Percentiles rank a stretch among this genome's conserved stretches.
phyloP scores from a whole-genome alignment of 2,113 vertebrate species.

The Aldabrachelys gigantea region DNA sequence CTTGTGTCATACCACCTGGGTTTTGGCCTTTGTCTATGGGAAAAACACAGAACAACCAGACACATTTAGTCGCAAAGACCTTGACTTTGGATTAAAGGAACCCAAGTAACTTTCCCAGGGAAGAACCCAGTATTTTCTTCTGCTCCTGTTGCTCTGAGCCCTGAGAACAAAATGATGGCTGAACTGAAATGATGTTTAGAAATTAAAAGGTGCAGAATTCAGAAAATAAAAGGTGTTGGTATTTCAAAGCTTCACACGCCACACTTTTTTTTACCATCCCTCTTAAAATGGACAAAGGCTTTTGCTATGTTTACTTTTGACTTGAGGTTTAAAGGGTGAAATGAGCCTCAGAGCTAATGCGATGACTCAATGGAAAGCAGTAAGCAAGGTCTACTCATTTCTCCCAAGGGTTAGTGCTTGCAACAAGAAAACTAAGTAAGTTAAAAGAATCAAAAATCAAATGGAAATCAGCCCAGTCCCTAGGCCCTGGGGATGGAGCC shows the following conservation, averaged over 20 bases:
- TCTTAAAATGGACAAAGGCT: not conserved
- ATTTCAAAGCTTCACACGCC: rapidly evolving
- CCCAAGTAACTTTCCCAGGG: not conserved
- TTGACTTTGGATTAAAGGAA: not conserved
- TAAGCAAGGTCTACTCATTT: not conserved
- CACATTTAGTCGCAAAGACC: not conserved
- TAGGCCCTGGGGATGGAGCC: not conserved
- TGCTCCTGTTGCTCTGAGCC: not conserved
- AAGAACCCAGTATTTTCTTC: not conserved
- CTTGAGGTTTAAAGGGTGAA: not conserved
- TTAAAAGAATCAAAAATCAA: not conserved
- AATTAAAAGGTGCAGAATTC: rapidly evolving
- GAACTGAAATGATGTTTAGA: rapidly evolving
- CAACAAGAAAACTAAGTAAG: not conserved
- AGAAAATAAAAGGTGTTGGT: rapidly evolving
- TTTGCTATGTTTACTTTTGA: not conserved
- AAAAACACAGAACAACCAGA: not conserved
- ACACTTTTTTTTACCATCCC: not conserved
- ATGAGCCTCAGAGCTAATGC: not conserved
- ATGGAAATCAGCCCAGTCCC: not conserved
- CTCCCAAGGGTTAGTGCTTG: not conserved
- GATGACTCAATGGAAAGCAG: not conserved
- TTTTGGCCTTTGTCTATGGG: not conserved
- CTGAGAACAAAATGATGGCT: not conserved
- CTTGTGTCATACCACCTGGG: not conserved